A percentile compares a stretch with the other conserved stretches of the same genome.
Conservation (phyloP, 2,113 vertebrate species). For the Naja naja region DNA sequence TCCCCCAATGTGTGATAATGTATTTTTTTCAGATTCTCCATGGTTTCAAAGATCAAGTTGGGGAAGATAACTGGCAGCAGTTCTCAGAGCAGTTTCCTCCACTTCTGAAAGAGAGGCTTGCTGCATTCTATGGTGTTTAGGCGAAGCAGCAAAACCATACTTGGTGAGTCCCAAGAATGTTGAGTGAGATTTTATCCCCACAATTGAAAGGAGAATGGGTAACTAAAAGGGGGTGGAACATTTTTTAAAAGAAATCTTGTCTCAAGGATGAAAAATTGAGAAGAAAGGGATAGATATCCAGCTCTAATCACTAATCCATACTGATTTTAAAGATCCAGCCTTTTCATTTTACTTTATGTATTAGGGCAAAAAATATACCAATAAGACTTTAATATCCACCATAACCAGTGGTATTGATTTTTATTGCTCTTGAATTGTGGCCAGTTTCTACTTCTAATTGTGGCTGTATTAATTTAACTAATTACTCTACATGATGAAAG, state of each 20-base stretch:
- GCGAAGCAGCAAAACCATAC: conserved; percentile 38
- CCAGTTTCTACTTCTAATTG: not conserved
- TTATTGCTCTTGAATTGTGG: not conserved
- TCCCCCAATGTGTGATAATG: not conserved
- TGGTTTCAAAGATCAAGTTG: conserved; percentile 92
- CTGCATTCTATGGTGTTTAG: conserved; percentile 92
- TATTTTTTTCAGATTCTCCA: conserved; percentile 80
- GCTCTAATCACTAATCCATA: not conserved
- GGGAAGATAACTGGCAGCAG: conserved; percentile 94
- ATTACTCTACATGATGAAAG: not conserved
- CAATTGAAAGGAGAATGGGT: not conserved
- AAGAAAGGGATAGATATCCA: not conserved
- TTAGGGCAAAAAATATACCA: not conserved
- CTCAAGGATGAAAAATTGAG: not conserved
- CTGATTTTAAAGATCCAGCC: not conserved
- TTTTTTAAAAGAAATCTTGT: not conserved
- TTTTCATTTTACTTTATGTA: not conserved
- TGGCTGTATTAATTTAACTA: not conserved
- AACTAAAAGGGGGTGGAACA: not conserved
- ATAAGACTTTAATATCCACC: not conserved
- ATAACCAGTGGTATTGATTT: not conserved
- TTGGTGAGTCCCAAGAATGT: conserved; percentile 19
- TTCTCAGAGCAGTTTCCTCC: conserved; percentile 94
- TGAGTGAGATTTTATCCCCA: no score
- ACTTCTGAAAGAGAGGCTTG: conserved; percentile 89